Base-by-base conservation (phyloP, 1,140 invertebrate genomes). In the Caenorhabditis brenneri region DNA sequence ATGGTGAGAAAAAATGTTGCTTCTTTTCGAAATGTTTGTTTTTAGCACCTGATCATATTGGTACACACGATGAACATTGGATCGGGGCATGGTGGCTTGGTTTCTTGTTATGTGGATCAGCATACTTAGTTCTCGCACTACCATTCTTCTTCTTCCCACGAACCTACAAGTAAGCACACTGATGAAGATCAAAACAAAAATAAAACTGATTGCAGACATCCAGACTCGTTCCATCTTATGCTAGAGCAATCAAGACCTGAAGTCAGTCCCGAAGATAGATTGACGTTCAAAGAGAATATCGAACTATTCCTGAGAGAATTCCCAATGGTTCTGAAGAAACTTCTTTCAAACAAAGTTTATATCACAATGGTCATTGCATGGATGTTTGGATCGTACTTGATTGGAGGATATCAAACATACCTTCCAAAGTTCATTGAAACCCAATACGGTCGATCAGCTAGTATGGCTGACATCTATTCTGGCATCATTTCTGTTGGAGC, bases 11-110 rank as follows among this genome's bases (percentile, higher is more conserved):
- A 80, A 29, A 36, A 12, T 48, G 9, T 49, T 36, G 19, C 51
- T 6, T 31, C 22, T 60, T 48, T 58, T 5, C 29, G 2, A 9
- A 27, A 55, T 12, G 6, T 33, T 53, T 39, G 9, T 33, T 82
- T 42, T 82, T 27, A 65, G 83, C 83, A 10, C 83, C 83, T 2
- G 46, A 81, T 49, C 53, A 81, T 48, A 53, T 84, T 36, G 48
- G 33, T 33, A 81, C 83, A 46, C 51, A 51, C 7, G 84, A 85
- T 36, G 84, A 85, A n/a, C 79, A 85, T 51, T 85, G 84, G 84
- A 65, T 85, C 19, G 84, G 84, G 39, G 84, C 84, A 31, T 85
- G 84, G 84, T 85, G 84, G 84, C 33, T 85, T 27, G 84, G 84
- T 0, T 85, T 81, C 31, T 48, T 85, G 29, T 6, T 85, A 22